phyloP scores from a whole-genome alignment of 2,888 invertebrate genomes.

The Tupiocoris notatus region DNA sequence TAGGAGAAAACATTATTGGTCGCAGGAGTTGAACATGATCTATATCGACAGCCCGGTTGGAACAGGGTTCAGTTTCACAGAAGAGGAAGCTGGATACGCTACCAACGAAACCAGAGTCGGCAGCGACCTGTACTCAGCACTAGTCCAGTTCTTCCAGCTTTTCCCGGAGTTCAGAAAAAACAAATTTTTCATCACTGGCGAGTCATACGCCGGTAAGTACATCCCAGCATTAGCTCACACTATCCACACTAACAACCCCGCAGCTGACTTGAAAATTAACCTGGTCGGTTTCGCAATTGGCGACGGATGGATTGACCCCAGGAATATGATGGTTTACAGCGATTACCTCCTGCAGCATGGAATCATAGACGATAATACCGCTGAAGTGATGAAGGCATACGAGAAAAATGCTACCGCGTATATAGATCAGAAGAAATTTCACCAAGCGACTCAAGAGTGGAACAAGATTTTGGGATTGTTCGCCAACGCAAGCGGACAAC shows the following conservation, averaged over 20 bases:
- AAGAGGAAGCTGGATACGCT: constrained; percentile 72
- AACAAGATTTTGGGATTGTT: constrained; percentile 22
- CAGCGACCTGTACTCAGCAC: constrained; percentile 69
- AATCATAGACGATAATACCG: constrained; percentile 53
- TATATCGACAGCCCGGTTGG: constrained; percentile 93
- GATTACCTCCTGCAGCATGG: constrained; percentile 79
- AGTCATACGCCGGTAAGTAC: constrained; percentile 82
- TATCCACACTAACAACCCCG: constrained; percentile 65
- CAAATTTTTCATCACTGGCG: constrained; percentile 83
- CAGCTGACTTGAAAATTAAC: constrained; percentile 66
- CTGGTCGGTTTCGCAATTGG: constrained; percentile 72
- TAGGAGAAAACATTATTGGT: constrained; percentile 76
- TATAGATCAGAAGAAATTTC: constrained; percentile 37
- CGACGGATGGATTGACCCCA: constrained; percentile 76
- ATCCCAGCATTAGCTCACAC: constrained; percentile 74
- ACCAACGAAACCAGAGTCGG: constrained; percentile 77
- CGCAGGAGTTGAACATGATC: constrained; percentile 70
- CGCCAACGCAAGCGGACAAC: not conserved
- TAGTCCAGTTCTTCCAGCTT: constrained; percentile 77
- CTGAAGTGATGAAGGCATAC: constrained; percentile 50
- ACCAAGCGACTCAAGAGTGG: constrained; percentile 20
- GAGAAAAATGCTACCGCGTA: constrained; percentile 23
- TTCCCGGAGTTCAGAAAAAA: constrained; percentile 72
- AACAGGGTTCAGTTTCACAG: constrained; percentile 86
- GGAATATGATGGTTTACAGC: constrained; percentile 72